Evolutionary conservation across 2,797 vertebrate genomes (phyloP).

Genomic region (Chrysolophus pictus): DNA sequence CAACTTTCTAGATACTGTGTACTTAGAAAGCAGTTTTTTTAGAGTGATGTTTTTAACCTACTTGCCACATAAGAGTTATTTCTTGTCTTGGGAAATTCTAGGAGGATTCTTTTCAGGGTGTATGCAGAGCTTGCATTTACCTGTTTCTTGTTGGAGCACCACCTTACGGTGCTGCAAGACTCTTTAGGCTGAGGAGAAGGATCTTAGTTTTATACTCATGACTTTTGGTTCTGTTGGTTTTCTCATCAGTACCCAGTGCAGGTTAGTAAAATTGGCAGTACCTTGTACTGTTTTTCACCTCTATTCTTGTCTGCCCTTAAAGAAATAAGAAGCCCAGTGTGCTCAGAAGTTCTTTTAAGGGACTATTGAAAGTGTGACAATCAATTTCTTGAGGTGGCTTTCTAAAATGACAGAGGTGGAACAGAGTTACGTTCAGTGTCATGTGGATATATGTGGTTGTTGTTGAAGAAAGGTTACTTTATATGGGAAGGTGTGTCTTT

Average conservation of each 20-base stretch:
- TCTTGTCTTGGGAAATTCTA: conserved; percentile 30
- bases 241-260: conserved; percentile 26
- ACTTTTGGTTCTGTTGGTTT: conserved; percentile 50
- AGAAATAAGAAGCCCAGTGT: background rate
- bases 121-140: conserved; percentile 32
- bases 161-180: conserved; percentile 21
- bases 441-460: conserved; percentile 19
- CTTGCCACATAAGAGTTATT: background rate
- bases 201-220: conserved; percentile 47
- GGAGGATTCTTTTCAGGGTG: conserved; percentile 30
- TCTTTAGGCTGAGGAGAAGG: conserved; percentile 39
- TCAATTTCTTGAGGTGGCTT: conserved; percentile 45
- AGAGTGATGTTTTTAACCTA: conserved; percentile 27
- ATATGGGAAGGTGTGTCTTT: conserved; percentile 43
- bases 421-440: background rate
- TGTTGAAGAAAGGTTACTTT: conserved; percentile 33
- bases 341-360: conserved; percentile 28
- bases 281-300: conserved; percentile 51
- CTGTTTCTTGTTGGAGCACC: conserved; percentile 43
- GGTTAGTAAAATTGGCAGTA: conserved; percentile 37
- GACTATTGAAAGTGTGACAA: background rate
- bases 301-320: conserved; percentile 43
- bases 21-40: conserved; percentile 5
- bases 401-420: conserved; percentile 36
- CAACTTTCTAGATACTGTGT: conserved; percentile 1